A percentile compares a stretch with the other conserved stretches of the same genome.
phyloP scores from a whole-genome alignment of 2,888 invertebrate species.

The Ennomos quercinarius region DNA sequence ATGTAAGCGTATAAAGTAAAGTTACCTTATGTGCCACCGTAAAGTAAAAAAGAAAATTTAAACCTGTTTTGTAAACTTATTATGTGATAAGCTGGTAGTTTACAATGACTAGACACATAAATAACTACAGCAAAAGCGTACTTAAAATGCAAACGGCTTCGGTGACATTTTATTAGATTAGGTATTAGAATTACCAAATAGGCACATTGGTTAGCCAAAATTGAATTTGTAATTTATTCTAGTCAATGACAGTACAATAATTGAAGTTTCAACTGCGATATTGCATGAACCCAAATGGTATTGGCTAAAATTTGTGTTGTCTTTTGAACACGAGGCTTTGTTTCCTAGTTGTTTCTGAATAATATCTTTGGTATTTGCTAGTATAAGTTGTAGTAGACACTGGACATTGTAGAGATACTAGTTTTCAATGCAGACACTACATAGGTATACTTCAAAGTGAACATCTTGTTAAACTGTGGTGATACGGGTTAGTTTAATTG shows the following conservation, averaged over 20 bases:
- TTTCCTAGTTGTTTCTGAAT: constrained; percentile 12
- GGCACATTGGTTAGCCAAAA: constrained; percentile 9
- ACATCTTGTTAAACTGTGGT: constrained; percentile 14
- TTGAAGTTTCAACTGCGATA: constrained; percentile 9
- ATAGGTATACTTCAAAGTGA: not conserved
- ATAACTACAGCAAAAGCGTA: not conserved
- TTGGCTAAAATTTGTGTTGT: constrained; percentile 10
- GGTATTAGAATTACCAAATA: constrained; percentile 3
- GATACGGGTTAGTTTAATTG: constrained; percentile 18
- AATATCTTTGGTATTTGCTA: constrained; percentile 7
- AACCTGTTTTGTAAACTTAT: too few species aligned
- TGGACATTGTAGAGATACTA: constrained; percentile 1
- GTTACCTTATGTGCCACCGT: not conserved
- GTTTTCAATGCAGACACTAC: constrained; percentile 1
- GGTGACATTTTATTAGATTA: constrained; percentile 6
- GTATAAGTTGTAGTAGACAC: constrained; percentile 5
- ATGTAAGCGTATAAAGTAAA: too few species aligned
- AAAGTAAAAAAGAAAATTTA: too few species aligned
- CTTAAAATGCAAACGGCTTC: constrained; percentile 2
- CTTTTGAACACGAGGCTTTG: constrained; percentile 11
- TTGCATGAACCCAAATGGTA: constrained; percentile 12
- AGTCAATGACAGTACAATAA: constrained; percentile 17
- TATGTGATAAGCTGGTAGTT: too few species aligned
- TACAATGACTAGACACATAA: not conserved
- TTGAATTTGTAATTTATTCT: constrained; percentile 17